Base-by-base conservation (phyloP, 2,888 invertebrate genomes). In the Conops quadrifasciatus region DNA sequence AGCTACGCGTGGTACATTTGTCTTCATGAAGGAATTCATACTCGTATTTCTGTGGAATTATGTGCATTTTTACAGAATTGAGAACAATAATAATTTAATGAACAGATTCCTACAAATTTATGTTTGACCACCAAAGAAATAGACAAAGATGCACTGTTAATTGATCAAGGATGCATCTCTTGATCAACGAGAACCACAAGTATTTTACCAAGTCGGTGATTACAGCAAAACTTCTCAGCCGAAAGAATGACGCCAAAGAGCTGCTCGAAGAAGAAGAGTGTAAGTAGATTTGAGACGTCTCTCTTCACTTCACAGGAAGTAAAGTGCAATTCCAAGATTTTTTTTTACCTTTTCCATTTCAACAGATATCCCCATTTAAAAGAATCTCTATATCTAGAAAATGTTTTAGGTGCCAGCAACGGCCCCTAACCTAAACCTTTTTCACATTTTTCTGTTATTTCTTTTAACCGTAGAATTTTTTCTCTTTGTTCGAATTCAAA, bases 251-350 rank as follows among this genome's bases (percentile, higher is more conserved):
- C 71, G 81, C 87, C 30, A 79, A 82, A 62, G 75, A 83, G 16
- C 76, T 88, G 11, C 75, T 88, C 45, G n/a, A n/a, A n/a, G 77
- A 82, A 7, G 78, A 77, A 21, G 88, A 88, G 78, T 78, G 87
- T 87, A 81, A 81, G 82, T 73, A 58, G 9, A 2, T 49, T 28
- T 15, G 3, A 15, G 16, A 36, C 9, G 13, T 9, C 53, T 43
- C n/a, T 15, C n/a, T 26, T n/a, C 3, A 30, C n/a, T 47, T n/a
- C n/a, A n/a, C n/a, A n/a, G n/a, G n/a, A n/a, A n/a, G n/a, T n/a
- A n/a, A n/a, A n/a, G n/a, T n/a, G n/a, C n/a, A n/a, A n/a, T n/a
- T n/a, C n/a, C n/a, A n/a, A n/a, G n/a, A n/a, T n/a, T n/a, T n/a
- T 16, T 26, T 11, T 65, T 15, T n/a, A n/a, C n/a, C n/a, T n/a